Conservation (phyloP, 2,113 vertebrate species). For the Stegastes partitus region DNA sequence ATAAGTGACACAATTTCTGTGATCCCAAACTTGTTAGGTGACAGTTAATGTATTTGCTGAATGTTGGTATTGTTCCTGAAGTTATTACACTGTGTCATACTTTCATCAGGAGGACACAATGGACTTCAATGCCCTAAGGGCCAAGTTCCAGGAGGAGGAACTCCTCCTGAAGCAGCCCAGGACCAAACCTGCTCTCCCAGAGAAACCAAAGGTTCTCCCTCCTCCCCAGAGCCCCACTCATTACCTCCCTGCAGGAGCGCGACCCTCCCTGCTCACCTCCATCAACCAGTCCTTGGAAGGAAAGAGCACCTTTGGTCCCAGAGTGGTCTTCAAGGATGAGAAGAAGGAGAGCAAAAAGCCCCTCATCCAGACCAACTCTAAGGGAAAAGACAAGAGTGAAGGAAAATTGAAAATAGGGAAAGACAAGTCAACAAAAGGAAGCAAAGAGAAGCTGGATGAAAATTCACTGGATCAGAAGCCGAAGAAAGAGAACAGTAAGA, state of each 20-base stretch:
- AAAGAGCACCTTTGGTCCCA: conserved; percentile 43
- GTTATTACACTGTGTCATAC: conserved; percentile 30
- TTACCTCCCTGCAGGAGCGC: conserved; percentile 72
- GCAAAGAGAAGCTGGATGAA: conserved; percentile 39
- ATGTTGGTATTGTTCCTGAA: background rate
- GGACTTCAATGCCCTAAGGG: conserved; percentile 80
- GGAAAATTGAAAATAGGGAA: conserved; percentile 59
- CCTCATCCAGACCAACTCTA: conserved; percentile 28
- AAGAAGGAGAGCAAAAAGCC: conserved; percentile 71
- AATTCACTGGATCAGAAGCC: conserved; percentile 37
- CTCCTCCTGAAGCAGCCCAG: conserved; percentile 58
- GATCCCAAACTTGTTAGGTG: background rate
- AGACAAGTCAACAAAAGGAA: conserved; percentile 50
- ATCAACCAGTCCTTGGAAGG: conserved; percentile 69
- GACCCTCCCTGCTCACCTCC: conserved; percentile 75
- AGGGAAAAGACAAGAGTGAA: conserved; percentile 55
- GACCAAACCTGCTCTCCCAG: conserved; percentile 75
- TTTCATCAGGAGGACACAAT: conserved; percentile 62
- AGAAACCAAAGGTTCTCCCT: conserved; percentile 75
- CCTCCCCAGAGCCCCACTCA: conserved; percentile 70
- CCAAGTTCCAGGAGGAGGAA: conserved; percentile 79
- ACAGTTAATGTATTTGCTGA: background rate
- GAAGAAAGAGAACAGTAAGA: conserved; percentile 71
- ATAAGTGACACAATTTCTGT: background rate
- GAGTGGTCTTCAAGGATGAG: conserved; percentile 82